Evolutionary conservation across 2,113 vertebrate species (phyloP), one percentile per base, ranked within the genome.

Genomic region (Vombatus ursinus): DNA sequence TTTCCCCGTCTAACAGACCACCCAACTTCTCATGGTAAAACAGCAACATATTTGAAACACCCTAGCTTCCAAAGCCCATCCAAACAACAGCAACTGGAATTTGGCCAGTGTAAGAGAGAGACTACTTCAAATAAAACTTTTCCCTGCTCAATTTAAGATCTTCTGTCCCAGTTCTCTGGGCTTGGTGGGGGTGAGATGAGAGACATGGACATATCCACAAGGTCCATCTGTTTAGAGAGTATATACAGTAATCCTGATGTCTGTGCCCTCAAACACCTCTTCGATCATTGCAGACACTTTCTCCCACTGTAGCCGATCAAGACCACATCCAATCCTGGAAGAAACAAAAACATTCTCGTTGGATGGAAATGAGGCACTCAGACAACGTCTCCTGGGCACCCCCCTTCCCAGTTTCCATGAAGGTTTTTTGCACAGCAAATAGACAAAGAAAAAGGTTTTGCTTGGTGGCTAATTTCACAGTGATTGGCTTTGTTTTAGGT

Each of bases 301-400:
- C 14, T 95, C 95, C 99, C 99, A 99, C 12, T 98, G 96, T 97
- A 99, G 98, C 47, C 98, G 93, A 37, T 99, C 99, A 51, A 99
- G 99, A 91, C 99, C 99, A 98, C 99, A 99, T 28, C 99, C 99
- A 95, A 99, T 99, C 94, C 99, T 99, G 98, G 77, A 98, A 98
- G 93, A 98, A 95, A 96, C 22, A 96, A 93, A 84, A 91, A 95
- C 12, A 89, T 23, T 68, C 93, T 91, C 50, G 50, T 68, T 90
- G 96, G 92, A 23, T 89, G 8, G 50, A 19, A 94, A 8, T 52
- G 57, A 93, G n/a, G 10, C 19, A 47, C 8, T 57, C 9, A 92
- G 93, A 77, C 93, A 28, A 90, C 7, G 0, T 19, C 6, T 44
- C 48, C 50, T 92, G 48, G 48, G 5, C 57, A 26, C 48, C 51